Percentiles rank a stretch among this genome's conserved stretches.
Evolutionary conservation across 2,888 invertebrate genomes (phyloP).

Genomic region (Acrobasis suavella): DNA sequence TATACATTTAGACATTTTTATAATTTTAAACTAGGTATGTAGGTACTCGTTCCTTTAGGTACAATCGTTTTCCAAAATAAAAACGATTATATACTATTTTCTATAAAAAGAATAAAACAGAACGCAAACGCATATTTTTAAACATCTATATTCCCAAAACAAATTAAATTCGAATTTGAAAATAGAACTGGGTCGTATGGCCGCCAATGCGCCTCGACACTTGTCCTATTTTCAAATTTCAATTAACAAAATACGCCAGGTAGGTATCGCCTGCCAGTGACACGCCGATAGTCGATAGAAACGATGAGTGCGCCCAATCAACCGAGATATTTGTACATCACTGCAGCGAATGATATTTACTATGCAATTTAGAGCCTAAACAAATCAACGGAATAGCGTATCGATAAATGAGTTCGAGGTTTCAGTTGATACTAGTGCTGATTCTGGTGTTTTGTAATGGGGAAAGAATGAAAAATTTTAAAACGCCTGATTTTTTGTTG

Average conservation of each 20-base stretch:
- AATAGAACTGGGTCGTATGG: slow-evolving; percentile 49
- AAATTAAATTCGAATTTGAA: slow-evolving; percentile 38
- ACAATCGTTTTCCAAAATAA: too few relatives aligned
- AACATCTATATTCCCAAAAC: background rate
- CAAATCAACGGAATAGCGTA: background rate
- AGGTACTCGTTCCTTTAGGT: too few relatives aligned
- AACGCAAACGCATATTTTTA: too few relatives aligned
- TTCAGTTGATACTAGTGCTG: background rate
- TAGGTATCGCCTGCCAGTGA: slow-evolving; percentile 51
- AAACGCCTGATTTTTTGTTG: too few relatives aligned
- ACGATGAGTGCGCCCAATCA: slow-evolving; percentile 26
- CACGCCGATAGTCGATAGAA: slow-evolving; percentile 50
- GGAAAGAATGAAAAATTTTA: too few relatives aligned
- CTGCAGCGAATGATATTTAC: background rate
- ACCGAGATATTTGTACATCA: slow-evolving; percentile 22
- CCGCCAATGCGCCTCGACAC: slow-evolving; percentile 29
- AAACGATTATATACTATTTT: too few relatives aligned
- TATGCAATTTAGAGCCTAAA: slow-evolving; percentile 5
- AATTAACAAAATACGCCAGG: slow-evolving; percentile 62
- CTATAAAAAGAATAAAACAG: too few relatives aligned
- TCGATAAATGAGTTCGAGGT: background rate
- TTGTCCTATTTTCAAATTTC: slow-evolving; percentile 52
- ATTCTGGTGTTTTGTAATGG: too few relatives aligned
- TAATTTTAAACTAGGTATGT: too few relatives aligned
- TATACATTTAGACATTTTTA: too few relatives aligned